Conservation (phyloP, 2,797 vertebrate species). For the Danio kyathit region DNA sequence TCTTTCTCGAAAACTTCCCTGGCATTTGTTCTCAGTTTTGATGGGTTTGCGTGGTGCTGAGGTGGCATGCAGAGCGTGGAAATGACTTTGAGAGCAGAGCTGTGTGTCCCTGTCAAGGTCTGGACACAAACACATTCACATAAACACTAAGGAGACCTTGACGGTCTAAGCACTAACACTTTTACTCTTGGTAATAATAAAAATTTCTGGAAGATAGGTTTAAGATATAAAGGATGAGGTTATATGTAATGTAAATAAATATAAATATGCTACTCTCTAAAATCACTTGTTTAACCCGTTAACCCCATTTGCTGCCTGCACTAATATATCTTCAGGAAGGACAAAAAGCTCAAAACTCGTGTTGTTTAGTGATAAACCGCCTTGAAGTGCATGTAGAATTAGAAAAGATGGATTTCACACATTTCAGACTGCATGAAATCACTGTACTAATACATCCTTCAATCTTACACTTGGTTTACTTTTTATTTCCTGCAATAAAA, state of each 20-base stretch:
- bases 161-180: not conserved
- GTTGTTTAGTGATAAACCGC: not conserved
- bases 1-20: conserved; percentile 17
- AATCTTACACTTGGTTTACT: not conserved
- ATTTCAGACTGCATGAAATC: not conserved
- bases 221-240: not conserved
- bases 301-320: not conserved
- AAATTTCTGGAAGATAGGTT: not conserved
- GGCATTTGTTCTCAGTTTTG: conserved; percentile 26
- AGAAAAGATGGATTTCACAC: conserved; percentile 7
- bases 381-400: not conserved
- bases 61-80: conserved; percentile 32
- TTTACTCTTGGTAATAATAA: not conserved
- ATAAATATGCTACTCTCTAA: too few species aligned
- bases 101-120: conserved; percentile 31
- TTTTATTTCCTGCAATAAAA: not conserved
- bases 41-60: conserved; percentile 41
- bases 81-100: conserved; percentile 46
- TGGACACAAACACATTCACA: conserved; percentile 24
- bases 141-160: not conserved
- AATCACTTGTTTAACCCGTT: not conserved
- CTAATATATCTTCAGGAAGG: not conserved
- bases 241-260: too few species aligned
- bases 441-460: not conserved
- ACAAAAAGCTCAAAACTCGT: not conserved